Base-by-base conservation (phyloP, 2,888 invertebrate genomes). In the Tachystola acroxantha region DNA sequence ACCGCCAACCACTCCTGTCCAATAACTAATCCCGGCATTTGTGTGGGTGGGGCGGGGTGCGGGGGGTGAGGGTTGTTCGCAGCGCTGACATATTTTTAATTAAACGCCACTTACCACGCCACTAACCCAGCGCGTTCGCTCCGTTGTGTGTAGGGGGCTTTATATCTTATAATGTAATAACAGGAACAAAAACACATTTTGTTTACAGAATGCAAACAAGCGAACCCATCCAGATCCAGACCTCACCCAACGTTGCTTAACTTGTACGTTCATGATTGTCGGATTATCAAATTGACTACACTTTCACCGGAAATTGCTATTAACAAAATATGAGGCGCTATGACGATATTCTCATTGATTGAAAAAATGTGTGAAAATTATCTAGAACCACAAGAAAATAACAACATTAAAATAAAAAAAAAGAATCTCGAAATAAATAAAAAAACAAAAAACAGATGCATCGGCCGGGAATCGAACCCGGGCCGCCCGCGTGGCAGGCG, bases 401-500 rank as follows among this genome's bases (percentile, higher is more conserved):
- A n/a, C n/a, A n/a, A n/a, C n/a, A n/a, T n/a, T n/a, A n/a, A n/a
- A n/a, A n/a, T n/a, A n/a, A n/a, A n/a, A n/a, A n/a, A n/a, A n/a
- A n/a, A n/a, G 7, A 10, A 24, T 24, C 3, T 24, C 7, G 11
- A 30, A 30, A 33, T n/a, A 33, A 33, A 33, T 11, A 12, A 24
- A 33, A 26, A 27, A 36, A 10, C 13, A 36, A 31, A 36, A 31
- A 24, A 10, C 3, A 24, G 6, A 5, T 81, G 79, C 81, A 81
- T 81, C 81, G 79, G 78, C 81, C 80, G 80, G 81, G 81, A 81
- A 81, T 81, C 81, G 80, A 82, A 82, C 81, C 81, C 76, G 76
- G 74, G 76, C 73, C 75, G 74, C 78, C 87, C 87, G 86, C 86
- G 86, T 87, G 85, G 86, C 87, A 87, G 86, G 86, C 87, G 86